These are phyloP conservation scores for Andrena flavipes DNA, from an alignment of 2,888 invertebrate genomes.

Conservation along the genomic window DNA sequence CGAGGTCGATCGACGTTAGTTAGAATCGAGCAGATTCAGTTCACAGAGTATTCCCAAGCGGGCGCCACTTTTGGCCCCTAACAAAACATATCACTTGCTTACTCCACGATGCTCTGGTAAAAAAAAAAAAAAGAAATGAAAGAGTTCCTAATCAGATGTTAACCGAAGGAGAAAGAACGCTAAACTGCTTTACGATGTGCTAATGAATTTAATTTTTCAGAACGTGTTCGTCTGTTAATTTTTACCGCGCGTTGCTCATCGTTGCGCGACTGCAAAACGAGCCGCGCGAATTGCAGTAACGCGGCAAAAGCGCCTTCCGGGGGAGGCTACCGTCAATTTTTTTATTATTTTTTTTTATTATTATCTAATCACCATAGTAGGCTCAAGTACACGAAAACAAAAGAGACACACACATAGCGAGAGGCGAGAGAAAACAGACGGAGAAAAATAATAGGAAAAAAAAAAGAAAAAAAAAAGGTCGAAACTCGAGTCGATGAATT, in stretches of 20 bases:
- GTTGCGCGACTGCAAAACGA: slow-evolving; percentile 59
- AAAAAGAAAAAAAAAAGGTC: background rate
- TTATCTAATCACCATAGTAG: slow-evolving; percentile 31
- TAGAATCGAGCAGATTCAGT: background rate
- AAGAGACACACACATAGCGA: background rate
- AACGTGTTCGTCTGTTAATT: slow-evolving; percentile 66
- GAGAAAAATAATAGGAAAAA: slow-evolving; percentile 17
- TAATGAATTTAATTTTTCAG: slow-evolving; percentile 74
- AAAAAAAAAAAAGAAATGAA: background rate
- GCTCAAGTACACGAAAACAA: slow-evolving; percentile 43
- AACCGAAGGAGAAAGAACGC: background rate
- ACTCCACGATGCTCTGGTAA: background rate
- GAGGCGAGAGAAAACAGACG: background rate
- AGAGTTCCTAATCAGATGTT: background rate
- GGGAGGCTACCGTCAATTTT: slow-evolving; percentile 39
- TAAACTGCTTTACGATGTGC: slow-evolving; percentile 66
- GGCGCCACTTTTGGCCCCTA: slow-evolving; percentile 5
- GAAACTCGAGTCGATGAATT: slow-evolving; percentile 50
- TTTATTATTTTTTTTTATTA: no score
- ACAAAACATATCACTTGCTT: slow-evolving; percentile 18
- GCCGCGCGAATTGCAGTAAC: slow-evolving; percentile 52
- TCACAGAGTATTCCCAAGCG: background rate
- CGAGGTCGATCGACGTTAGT: slow-evolving; percentile 68
- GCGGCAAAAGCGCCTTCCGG: slow-evolving; percentile 52
- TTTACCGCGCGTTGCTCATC: slow-evolving; percentile 44